Evolutionary conservation across 2,888 invertebrate genomes (phyloP).

Genomic region (Dasysyrphus albostriatus): DNA sequence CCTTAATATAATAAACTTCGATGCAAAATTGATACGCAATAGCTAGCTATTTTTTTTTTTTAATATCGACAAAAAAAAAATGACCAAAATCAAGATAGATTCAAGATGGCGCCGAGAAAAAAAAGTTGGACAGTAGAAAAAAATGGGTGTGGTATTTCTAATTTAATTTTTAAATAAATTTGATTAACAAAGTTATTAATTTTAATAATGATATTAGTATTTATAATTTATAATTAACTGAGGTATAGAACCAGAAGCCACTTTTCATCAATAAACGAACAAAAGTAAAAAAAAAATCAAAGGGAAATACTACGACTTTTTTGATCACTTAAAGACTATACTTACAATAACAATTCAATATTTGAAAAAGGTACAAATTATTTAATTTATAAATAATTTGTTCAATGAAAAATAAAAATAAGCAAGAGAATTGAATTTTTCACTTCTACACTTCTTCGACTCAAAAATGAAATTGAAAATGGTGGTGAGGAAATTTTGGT

Average conservation of each 20-base stretch:
- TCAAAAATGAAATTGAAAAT: constrained; percentile 8
- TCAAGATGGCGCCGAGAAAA: constrained; percentile 22
- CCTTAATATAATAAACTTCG: background rate
- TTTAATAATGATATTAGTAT: background rate
- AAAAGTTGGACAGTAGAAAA: background rate
- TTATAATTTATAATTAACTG: background rate
- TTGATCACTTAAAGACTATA: background rate
- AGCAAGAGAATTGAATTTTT: background rate
- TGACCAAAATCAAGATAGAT: background rate
- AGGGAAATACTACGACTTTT: background rate
- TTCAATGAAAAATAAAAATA: background rate
- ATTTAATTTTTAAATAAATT: background rate
- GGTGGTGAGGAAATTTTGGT: constrained; percentile 14
- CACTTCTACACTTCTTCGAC: background rate
- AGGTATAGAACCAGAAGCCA: background rate
- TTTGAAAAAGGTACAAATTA: background rate
- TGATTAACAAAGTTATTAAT: background rate
- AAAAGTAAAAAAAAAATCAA: background rate
- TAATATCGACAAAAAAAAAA: background rate
- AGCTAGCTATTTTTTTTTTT: background rate
- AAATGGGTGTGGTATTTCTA: constrained; percentile 5
- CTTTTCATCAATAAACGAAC: background rate
- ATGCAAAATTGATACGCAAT: background rate
- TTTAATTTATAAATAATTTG: background rate
- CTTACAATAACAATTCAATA: background rate